Percentiles rank a stretch among this genome's conserved stretches.
These are phyloP conservation scores for Muricea muricata DNA, from an alignment of 92 coral and sea anemone genomes.

Conservation along the genomic window DNA sequence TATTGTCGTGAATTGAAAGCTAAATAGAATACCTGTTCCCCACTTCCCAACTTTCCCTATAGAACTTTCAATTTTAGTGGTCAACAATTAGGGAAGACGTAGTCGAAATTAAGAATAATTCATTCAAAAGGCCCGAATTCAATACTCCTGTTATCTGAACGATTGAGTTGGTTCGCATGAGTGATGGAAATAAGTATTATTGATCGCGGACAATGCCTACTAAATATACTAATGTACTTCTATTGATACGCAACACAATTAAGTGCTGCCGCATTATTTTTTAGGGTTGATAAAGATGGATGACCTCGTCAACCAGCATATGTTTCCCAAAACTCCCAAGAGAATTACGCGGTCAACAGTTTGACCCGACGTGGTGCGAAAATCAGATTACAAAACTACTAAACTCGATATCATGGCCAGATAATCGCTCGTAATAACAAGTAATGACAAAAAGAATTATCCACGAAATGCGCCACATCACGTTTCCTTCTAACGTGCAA, in stretches of 20 bases:
- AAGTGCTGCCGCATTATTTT: neutral
- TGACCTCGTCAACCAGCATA: neutral
- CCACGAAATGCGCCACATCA: neutral
- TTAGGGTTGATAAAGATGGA: neutral
- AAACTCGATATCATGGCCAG: constrained; percentile 12
- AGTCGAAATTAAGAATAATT: neutral
- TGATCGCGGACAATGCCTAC: constrained; percentile 1
- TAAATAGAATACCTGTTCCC: neutral
- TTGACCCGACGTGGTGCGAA: constrained; percentile 43
- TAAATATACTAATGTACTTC: constrained; percentile 18
- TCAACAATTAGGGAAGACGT: neutral
- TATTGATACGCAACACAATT: neutral
- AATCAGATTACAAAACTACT: constrained; percentile 33
- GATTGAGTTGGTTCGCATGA: neutral
- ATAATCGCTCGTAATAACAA: constrained; percentile 44
- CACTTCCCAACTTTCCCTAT: neutral
- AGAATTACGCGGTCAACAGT: constrained; percentile 33
- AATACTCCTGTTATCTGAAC: neutral
- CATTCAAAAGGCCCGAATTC: neutral
- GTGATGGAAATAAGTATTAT: neutral
- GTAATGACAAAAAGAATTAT: constrained; percentile 40
- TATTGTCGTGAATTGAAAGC: neutral
- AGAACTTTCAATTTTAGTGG: neutral
- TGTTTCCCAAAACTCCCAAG: neutral
- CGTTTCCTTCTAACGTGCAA: neutral